Conservation (phyloP, 2,113 vertebrate genomes). For the Rhinichthys klamathensis region DNA sequence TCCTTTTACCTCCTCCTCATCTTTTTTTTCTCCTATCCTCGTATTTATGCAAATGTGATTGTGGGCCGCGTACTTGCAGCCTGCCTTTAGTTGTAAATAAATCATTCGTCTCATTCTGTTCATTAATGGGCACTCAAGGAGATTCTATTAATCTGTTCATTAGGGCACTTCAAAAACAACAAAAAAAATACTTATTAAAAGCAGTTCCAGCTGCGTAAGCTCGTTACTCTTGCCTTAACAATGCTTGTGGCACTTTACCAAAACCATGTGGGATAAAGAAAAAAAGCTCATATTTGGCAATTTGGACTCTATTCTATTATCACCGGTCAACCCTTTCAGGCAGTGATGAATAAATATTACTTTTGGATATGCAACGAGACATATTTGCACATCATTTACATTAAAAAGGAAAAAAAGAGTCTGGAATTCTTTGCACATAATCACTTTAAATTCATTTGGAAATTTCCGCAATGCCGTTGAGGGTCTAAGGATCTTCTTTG, state of each 20-base stretch:
- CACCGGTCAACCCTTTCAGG: slow-evolving; percentile 70
- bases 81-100: slow-evolving; percentile 58
- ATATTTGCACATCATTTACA: slow-evolving; percentile 74
- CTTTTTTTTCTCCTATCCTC: slow-evolving; percentile 7
- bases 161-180: slow-evolving; percentile 77
- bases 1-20: not conserved
- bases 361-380: slow-evolving; percentile 68
- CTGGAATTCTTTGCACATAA: not conserved
- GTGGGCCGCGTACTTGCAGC: slow-evolving; percentile 28
- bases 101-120: slow-evolving; percentile 69
- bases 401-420: slow-evolving; percentile 52
- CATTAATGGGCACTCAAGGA: slow-evolving; percentile 78
- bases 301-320: slow-evolving; percentile 71
- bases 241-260: slow-evolving; percentile 75
- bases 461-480: slow-evolving; percentile 3
- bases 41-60: slow-evolving; percentile 66
- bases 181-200: slow-evolving; percentile 80
- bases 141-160: slow-evolving; percentile 82
- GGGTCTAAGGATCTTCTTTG: slow-evolving; percentile 23
- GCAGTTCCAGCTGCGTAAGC: slow-evolving; percentile 79
- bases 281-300: slow-evolving; percentile 63
- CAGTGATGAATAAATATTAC: slow-evolving; percentile 76
- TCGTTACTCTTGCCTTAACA: slow-evolving; percentile 75
- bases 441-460: slow-evolving; percentile 6
- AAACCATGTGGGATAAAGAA: slow-evolving; percentile 67